Percentiles rank a stretch among this genome's conserved stretches.
Conservation (phyloP, 2,113 vertebrate species). For the Hyaena hyaena region DNA sequence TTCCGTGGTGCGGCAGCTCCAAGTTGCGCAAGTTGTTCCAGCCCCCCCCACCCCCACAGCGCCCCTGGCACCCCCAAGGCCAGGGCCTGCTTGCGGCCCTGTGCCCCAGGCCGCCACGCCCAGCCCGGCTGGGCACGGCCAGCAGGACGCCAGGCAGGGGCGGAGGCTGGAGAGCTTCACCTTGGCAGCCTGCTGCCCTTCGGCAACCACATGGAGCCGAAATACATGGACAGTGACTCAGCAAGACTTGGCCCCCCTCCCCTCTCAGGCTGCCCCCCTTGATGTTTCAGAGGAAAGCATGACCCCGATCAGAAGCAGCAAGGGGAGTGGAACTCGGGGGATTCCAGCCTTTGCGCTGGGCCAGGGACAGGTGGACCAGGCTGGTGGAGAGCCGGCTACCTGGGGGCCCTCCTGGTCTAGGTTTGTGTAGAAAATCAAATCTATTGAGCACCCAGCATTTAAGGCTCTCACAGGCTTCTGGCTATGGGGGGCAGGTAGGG, state of each 20-base stretch:
- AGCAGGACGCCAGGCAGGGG: neutral
- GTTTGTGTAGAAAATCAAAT: neutral
- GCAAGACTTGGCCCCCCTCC: neutral
- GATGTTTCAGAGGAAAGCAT: neutral
- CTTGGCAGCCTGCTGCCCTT: neutral
- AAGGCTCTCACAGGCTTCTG: too few relatives aligned
- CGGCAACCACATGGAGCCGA: neutral
- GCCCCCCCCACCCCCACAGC: slow-evolving; percentile 84
- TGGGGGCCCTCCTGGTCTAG: neutral
- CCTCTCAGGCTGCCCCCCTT: neutral
- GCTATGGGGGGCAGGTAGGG: too few relatives aligned
- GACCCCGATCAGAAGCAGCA: neutral
- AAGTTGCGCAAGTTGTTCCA: slow-evolving; percentile 88
- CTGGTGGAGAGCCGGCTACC: too few relatives aligned
- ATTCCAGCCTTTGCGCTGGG: neutral
- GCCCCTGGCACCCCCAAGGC: slow-evolving; percentile 83
- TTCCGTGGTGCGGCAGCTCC: slow-evolving; percentile 87
- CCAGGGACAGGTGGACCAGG: too few relatives aligned
- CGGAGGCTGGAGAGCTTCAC: neutral
- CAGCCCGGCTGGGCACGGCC: neutral
- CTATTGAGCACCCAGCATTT: neutral
- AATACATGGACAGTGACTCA: neutral
- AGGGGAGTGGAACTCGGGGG: neutral
- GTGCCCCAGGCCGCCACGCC: accelerated
- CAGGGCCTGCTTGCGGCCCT: slow-evolving; percentile 77